phyloP scores from a whole-genome alignment of 1,140 invertebrate genomes.

The Scaptomyza hsui region DNA sequence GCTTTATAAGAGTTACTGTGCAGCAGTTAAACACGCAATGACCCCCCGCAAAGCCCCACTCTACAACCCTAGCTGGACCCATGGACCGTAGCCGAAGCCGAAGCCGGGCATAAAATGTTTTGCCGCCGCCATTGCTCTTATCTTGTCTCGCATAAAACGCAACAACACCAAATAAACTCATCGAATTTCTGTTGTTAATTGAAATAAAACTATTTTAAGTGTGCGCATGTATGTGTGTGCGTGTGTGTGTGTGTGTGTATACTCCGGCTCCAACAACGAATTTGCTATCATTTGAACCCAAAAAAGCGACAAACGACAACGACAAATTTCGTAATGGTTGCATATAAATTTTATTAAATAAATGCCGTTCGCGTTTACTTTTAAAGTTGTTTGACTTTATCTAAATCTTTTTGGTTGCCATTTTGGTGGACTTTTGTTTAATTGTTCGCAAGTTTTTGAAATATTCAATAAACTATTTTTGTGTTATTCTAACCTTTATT shows the following conservation, averaged over 20 bases:
- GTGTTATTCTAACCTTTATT: no score
- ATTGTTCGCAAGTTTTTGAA: not conserved
- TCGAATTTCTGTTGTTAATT: conserved; percentile 82
- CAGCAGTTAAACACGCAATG: conserved; percentile 49
- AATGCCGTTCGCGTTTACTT: not conserved
- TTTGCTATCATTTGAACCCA: not conserved
- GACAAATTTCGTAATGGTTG: conserved; percentile 16
- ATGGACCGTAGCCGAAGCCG: conserved; percentile 19
- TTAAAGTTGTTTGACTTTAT: conserved; percentile 1
- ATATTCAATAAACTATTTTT: no score
- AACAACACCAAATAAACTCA: conserved; percentile 78
- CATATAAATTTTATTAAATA: conserved; percentile 29
- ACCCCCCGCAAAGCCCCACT: conserved; percentile 1
- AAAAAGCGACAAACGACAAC: conserved; percentile 15
- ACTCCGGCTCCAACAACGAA: not conserved
- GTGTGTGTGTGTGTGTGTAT: conserved; percentile 18
- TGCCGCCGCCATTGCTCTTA: conserved; percentile 74
- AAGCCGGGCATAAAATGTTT: conserved; percentile 62
- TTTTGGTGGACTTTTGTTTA: not conserved
- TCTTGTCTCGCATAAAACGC: conserved; percentile 80
- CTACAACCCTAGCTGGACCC: conserved; percentile 26
- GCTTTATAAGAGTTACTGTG: conserved; percentile 28
- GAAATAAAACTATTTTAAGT: conserved; percentile 79
- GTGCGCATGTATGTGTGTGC: not conserved
- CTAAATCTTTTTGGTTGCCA: not conserved